phyloP scores from a whole-genome alignment of 2,888 invertebrate genomes.

The Fissipunctia ypsillon region DNA sequence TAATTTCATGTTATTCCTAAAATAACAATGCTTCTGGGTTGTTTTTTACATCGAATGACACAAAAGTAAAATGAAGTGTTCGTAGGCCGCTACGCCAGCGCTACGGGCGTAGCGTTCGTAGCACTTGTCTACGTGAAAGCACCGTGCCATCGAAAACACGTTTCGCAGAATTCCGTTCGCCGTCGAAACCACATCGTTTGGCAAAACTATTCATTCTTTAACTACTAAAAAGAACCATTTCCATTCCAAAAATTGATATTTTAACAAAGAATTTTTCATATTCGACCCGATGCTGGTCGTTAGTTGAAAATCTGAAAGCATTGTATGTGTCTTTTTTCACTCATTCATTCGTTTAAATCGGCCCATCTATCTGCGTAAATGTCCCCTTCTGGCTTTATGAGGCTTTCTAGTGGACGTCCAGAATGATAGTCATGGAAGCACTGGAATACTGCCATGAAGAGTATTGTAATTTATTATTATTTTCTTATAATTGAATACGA shows the following conservation, averaged over 20 bases:
- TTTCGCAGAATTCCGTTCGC: constrained; percentile 32
- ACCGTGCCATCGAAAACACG: constrained; percentile 26
- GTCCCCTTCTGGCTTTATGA: constrained; percentile 52
- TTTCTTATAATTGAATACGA: constrained; percentile 4
- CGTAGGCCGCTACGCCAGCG: constrained; percentile 27
- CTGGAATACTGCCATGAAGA: constrained; percentile 29
- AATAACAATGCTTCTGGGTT: background rate
- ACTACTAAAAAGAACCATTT: constrained; percentile 14
- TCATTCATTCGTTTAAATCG: constrained; percentile 57
- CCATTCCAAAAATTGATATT: constrained; percentile 30
- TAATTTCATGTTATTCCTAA: background rate
- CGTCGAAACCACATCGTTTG: constrained; percentile 20
- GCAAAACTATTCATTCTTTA: constrained; percentile 33
- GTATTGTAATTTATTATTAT: constrained; percentile 16
- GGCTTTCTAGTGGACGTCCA: constrained; percentile 41
- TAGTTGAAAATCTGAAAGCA: constrained; percentile 50
- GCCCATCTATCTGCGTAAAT: constrained; percentile 57
- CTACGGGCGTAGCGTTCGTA: constrained; percentile 54
- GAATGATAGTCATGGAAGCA: constrained; percentile 22
- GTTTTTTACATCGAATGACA: background rate
- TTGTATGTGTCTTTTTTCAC: constrained; percentile 29
- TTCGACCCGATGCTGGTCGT: constrained; percentile 24
- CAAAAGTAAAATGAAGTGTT: constrained; percentile 4
- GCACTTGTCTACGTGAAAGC: constrained; percentile 31
- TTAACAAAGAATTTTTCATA: constrained; percentile 30